phyloP scores from a whole-genome alignment of 2,888 invertebrate genomes.

The Chloroclysta siterata region DNA sequence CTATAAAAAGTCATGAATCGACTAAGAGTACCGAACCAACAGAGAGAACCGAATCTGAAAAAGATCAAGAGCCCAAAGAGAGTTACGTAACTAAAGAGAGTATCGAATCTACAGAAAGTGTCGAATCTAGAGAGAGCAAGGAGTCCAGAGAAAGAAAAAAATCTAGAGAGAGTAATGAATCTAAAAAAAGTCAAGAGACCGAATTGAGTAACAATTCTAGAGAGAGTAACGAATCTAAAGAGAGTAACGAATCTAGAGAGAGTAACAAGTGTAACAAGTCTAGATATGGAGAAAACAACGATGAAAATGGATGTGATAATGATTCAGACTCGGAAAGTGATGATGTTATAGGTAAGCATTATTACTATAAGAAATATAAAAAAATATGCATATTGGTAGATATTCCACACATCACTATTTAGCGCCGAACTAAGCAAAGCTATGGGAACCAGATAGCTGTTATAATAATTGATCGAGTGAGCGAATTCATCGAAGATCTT shows the following conservation, averaged over 20 bases:
- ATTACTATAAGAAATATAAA: no score
- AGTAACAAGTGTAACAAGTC: neutral
- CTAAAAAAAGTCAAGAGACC: neutral
- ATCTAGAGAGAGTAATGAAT: neutral
- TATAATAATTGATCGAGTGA: no score
- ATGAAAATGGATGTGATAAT: neutral
- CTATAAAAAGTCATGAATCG: neutral
- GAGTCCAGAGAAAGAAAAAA: neutral
- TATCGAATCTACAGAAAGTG: neutral
- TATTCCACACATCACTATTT: no score
- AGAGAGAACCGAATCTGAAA: neutral
- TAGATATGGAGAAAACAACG: neutral
- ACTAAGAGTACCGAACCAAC: neutral
- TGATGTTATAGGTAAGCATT: slow-evolving; percentile 1
- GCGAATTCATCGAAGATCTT: no score
- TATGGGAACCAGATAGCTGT: no score
- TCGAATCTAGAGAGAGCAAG: neutral
- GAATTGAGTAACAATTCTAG: neutral
- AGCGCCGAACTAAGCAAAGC: no score
- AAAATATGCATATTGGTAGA: no score
- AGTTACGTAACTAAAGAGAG: neutral
- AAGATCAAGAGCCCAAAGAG: no score
- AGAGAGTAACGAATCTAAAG: neutral
- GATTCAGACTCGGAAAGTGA: neutral
- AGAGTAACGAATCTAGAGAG: neutral